A percentile compares a stretch with the other conserved stretches of the same genome.
These are phyloP conservation scores for Scaptomyza parva DNA, from an alignment of 2,888 invertebrate genomes.

Conservation along the genomic window DNA sequence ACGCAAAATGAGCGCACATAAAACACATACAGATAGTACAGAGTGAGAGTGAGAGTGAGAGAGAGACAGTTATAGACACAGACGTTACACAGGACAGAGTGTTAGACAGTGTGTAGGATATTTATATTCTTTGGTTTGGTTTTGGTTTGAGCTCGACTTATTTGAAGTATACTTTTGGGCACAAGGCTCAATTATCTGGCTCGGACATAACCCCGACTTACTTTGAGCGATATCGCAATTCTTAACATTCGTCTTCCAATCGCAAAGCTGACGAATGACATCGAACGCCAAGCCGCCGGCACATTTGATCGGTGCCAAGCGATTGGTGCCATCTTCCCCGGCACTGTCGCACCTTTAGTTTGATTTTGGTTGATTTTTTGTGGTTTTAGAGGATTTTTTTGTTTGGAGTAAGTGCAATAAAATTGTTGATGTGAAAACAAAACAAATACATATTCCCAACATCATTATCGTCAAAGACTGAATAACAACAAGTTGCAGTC, in stretches of 20 bases:
- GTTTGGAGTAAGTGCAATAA: slow-evolving; percentile 34
- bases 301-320: slow-evolving; percentile 95
- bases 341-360: slow-evolving; percentile 94
- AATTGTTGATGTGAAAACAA: slow-evolving; percentile 37
- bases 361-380: slow-evolving; percentile 35
- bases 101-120: slow-evolving; percentile 49
- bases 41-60: slow-evolving; percentile 8
- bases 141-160: slow-evolving; percentile 22
- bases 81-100: slow-evolving; percentile 39
- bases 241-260: slow-evolving; percentile 98
- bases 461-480: slow-evolving; percentile 8
- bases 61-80: slow-evolving; percentile 37
- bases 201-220: slow-evolving; percentile 87
- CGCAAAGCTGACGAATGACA: slow-evolving; percentile 97
- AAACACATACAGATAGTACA: slow-evolving; percentile 22
- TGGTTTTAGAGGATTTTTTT: slow-evolving; percentile 33
- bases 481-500: slow-evolving; percentile 8
- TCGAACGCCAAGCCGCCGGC: slow-evolving; percentile 96
- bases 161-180: slow-evolving; percentile 38
- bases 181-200: slow-evolving; percentile 45
- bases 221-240: slow-evolving; percentile 97
- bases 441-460: slow-evolving; percentile 38
- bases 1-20: slow-evolving; percentile 44
- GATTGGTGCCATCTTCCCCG: slow-evolving; percentile 93
- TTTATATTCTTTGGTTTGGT: neutral